Conservation (phyloP, 2,113 vertebrate species). For the Thinocorus orbignyianus region DNA sequence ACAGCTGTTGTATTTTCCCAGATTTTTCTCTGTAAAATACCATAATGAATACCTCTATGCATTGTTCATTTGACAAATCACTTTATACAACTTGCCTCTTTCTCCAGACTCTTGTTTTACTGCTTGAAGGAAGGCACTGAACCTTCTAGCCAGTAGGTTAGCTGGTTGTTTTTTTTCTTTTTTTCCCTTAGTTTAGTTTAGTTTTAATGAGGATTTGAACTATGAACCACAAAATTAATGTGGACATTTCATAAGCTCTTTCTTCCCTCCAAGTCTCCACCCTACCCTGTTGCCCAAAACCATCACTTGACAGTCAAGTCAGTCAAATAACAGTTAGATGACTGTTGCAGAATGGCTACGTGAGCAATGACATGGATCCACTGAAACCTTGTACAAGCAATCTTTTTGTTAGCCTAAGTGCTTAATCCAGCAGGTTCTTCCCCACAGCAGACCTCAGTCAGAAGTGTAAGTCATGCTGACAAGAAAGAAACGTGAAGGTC, state of each 20-base stretch:
- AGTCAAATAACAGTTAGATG: not conserved
- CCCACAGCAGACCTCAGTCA: too few relatives aligned
- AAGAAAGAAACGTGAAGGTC: too few relatives aligned
- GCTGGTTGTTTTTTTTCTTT: not conserved
- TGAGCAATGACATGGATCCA: too few relatives aligned
- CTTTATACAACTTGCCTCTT: not conserved
- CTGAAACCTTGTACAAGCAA: too few relatives aligned
- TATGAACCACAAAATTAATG: not conserved
- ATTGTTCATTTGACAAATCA: not conserved
- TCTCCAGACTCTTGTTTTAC: not conserved
- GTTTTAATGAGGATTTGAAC: not conserved
- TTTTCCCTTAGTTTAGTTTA: too few relatives aligned
- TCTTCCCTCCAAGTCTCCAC: not conserved
- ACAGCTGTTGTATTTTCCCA: not conserved
- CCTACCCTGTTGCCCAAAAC: not conserved
- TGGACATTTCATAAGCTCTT: not conserved
- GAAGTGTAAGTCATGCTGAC: too few relatives aligned
- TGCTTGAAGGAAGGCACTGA: not conserved
- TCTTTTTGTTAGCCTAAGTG: too few relatives aligned
- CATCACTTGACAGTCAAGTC: not conserved
- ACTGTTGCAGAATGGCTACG: too few relatives aligned
- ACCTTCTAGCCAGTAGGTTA: not conserved
- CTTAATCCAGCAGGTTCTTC: too few relatives aligned
- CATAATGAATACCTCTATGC: not conserved
- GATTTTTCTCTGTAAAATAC: not conserved